These are phyloP conservation scores for Notiomystis cincta DNA, from an alignment of 2,113 vertebrate species.

Conservation along the genomic window DNA sequence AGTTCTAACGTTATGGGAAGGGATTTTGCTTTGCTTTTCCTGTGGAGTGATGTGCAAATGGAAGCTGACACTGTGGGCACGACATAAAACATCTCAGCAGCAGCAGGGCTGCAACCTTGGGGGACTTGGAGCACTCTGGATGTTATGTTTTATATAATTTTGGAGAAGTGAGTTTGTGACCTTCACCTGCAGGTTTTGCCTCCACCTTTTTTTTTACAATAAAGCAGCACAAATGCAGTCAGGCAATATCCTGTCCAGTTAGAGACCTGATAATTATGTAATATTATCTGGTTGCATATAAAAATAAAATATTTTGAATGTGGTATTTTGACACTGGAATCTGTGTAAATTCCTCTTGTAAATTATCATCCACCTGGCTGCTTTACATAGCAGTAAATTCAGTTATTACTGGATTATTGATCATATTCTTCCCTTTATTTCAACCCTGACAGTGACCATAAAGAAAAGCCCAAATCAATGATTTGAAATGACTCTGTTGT, in stretches of 20 bases:
- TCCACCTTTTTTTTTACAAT: neutral
- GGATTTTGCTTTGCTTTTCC: neutral
- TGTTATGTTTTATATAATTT: rapidly evolving
- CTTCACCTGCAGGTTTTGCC: neutral
- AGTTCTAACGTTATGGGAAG: neutral
- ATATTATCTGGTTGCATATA: neutral
- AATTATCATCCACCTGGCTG: neutral
- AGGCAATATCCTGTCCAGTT: rapidly evolving
- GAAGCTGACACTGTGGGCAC: neutral
- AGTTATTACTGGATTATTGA: neutral
- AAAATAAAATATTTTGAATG: neutral
- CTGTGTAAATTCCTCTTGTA: neutral
- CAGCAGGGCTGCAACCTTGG: neutral
- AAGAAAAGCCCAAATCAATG: neutral
- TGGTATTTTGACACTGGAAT: neutral
- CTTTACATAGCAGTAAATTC: neutral
- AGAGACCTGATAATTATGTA: rapidly evolving
- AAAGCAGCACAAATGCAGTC: neutral
- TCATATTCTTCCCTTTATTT: neutral
- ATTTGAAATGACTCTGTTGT: neutral
- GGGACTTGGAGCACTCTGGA: neutral
- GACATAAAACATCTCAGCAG: neutral
- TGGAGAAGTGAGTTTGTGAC: neutral
- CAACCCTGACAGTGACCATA: neutral
- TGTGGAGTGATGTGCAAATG: rapidly evolving